These are phyloP conservation scores for Mesocentrotus franciscanus DNA, from an alignment of 53 echinoderm and acorn worm genomes.

Conservation along the genomic window DNA sequence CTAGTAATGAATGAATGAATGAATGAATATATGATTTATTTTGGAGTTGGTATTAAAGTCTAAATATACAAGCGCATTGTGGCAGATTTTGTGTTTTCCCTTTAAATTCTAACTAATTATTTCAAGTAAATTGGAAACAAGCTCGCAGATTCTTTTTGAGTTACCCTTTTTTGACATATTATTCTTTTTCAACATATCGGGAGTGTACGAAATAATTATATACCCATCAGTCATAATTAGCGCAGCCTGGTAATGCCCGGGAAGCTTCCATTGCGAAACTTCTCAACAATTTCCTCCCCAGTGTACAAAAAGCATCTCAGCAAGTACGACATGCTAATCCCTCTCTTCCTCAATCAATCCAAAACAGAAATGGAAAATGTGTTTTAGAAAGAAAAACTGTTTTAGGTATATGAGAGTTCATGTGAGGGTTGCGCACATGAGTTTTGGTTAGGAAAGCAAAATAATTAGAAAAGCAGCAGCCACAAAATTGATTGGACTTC, in stretches of 20 bases:
- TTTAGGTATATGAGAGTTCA: slow-evolving; percentile 9
- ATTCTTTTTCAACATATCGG: background rate
- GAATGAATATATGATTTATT: too few species aligned
- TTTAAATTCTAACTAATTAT: background rate
- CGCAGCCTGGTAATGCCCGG: background rate
- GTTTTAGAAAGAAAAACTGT: background rate
- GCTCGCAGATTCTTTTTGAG: background rate
- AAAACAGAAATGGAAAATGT: background rate
- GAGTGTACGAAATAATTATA: background rate
- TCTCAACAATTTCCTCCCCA: slow-evolving; percentile 44
- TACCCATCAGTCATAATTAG: slow-evolving; percentile 31
- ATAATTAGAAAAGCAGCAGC: background rate
- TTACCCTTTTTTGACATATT: background rate
- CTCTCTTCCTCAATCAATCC: slow-evolving; percentile 37
- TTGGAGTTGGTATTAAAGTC: too few species aligned
- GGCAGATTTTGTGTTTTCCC: background rate
- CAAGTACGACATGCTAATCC: background rate
- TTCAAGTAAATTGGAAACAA: background rate
- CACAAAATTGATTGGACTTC: background rate
- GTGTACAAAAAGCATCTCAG: background rate
- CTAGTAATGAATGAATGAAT: too few species aligned
- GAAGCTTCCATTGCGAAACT: slow-evolving; percentile 37
- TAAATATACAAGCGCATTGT: too few species aligned
- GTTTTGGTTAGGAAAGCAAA: background rate
- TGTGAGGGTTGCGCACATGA: background rate